These are phyloP conservation scores for Alfaro cultratus DNA, from an alignment of 2,797 vertebrate species.

Conservation along the genomic window DNA sequence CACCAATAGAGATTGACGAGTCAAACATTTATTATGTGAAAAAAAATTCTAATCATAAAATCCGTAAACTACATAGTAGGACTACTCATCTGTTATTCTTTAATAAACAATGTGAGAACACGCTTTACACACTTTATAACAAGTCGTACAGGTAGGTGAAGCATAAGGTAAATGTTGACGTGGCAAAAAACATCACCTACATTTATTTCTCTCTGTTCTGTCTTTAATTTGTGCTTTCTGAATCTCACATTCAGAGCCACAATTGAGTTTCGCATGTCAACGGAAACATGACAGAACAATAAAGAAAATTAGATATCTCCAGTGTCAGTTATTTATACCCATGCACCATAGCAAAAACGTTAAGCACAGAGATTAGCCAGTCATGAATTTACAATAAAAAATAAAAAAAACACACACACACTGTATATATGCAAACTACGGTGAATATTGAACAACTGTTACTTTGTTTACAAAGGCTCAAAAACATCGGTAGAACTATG, in stretches of 20 bases:
- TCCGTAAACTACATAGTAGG: not conserved
- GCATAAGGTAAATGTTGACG: not conserved
- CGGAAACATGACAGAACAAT: conserved; percentile 9
- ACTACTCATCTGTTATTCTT: conserved; percentile 1
- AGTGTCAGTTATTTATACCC: conserved; percentile 17
- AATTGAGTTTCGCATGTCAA: not conserved
- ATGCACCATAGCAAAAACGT: conserved; percentile 13
- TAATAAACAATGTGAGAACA: conserved; percentile 32
- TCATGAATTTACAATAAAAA: conserved; percentile 4
- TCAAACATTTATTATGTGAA: conserved; percentile 27
- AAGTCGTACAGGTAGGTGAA: conserved; percentile 52
- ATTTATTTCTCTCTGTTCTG: conserved; percentile 1
- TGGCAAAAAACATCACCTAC: conserved; percentile 23
- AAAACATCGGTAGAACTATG: conserved; percentile 13
- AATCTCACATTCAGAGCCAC: conserved; percentile 10
- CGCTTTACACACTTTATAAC: conserved; percentile 61
- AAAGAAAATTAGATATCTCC: conserved; percentile 7
- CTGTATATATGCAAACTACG: not conserved
- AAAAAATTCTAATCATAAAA: conserved; percentile 29
- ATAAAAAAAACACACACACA: not conserved
- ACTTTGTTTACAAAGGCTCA: conserved; percentile 10
- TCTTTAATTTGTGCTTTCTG: conserved; percentile 6
- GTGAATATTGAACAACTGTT: not conserved
- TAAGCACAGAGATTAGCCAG: not conserved
- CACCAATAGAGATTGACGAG: conserved; percentile 23